These are phyloP conservation scores for Netelia virgata DNA, from an alignment of 2,888 invertebrate genomes.

Conservation along the genomic window DNA sequence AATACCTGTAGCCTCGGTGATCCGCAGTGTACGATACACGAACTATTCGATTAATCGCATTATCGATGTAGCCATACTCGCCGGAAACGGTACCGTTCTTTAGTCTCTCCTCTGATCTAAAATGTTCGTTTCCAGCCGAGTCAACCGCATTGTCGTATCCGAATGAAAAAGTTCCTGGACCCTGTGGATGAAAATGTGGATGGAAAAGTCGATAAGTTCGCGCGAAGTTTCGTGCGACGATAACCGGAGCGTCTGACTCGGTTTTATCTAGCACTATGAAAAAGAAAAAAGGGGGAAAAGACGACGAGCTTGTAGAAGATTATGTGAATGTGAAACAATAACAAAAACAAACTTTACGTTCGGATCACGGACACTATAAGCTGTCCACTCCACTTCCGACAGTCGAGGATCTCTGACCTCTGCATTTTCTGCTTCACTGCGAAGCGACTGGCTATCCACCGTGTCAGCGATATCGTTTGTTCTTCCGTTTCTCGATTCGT, in stretches of 20 bases:
- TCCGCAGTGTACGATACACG: constrained; percentile 68
- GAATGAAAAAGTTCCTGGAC: constrained; percentile 90
- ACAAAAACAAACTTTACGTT: constrained; percentile 73
- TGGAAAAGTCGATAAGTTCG: too few species aligned
- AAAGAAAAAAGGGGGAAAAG: too few species aligned
- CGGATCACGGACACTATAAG: constrained; percentile 83
- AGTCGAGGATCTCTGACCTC: constrained; percentile 67
- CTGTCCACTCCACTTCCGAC: constrained; percentile 82
- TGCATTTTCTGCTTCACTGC: neutral
- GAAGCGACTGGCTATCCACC: neutral
- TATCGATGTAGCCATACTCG: constrained; percentile 88
- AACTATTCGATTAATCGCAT: constrained; percentile 54
- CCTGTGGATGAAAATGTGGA: constrained; percentile 75
- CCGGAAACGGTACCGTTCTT: constrained; percentile 91
- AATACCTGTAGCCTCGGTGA: constrained; percentile 69
- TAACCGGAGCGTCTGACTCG: too few species aligned
- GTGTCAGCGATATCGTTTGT: neutral
- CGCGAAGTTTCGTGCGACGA: too few species aligned
- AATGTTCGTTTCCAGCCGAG: constrained; percentile 89
- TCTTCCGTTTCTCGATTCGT: neutral
- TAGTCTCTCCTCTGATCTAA: constrained; percentile 89
- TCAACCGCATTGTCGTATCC: constrained; percentile 90
- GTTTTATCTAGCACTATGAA: too few species aligned
- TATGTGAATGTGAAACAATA: neutral
- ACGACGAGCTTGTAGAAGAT: too few species aligned